Base-by-base conservation (phyloP, 2,797 vertebrate genomes). In the Cuculus canorus region DNA sequence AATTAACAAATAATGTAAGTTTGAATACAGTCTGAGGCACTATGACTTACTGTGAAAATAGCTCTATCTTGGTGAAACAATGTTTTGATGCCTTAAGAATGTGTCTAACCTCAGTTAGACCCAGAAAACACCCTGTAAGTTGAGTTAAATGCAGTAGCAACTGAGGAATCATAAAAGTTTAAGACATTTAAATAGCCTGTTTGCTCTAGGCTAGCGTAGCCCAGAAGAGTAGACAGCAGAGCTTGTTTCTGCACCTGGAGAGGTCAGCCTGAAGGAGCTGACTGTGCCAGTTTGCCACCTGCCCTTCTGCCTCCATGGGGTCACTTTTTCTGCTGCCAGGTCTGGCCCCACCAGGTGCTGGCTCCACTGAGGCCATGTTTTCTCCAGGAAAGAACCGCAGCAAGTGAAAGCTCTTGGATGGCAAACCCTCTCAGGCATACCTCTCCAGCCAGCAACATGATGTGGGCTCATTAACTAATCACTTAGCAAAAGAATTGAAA, bases 291-390 rank as follows among this genome's bases (percentile, higher is more conserved):
- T 21, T 33, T 35, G 45, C 23, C 1, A 1, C 9, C 33, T 37
- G 35, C 21, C 11, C 39, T 18, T 43, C 39, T 60, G 33, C 32
- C 27, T 53, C 52, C 0, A 1, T 0, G 1, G 35, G 2, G 9
- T 43, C 56, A 33, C 33, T 32, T 69, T 50, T 73, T 33, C n/a
- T 63, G 11, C 22, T 2, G 2, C 24, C 39, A 37, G 28, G 41
- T 66, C 69, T 1, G 4, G 24, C 18, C 22, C 24, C 16, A 80
- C 5, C 11, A 63, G 24, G 17, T 1, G 1, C 50, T n/a, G 45
- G 27, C 37, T 48, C 23, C 52, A 30, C 16, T 33, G 52, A 48
- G 61, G 30, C 32, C 15, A 6, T 15, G 25, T n/a, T 37, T 11
- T 66, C 22, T 37, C n/a, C 48, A 53, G 56, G 19, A 47, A 70